phyloP scores from a whole-genome alignment of 1,140 invertebrate species.

The Cydia pomonella region DNA sequence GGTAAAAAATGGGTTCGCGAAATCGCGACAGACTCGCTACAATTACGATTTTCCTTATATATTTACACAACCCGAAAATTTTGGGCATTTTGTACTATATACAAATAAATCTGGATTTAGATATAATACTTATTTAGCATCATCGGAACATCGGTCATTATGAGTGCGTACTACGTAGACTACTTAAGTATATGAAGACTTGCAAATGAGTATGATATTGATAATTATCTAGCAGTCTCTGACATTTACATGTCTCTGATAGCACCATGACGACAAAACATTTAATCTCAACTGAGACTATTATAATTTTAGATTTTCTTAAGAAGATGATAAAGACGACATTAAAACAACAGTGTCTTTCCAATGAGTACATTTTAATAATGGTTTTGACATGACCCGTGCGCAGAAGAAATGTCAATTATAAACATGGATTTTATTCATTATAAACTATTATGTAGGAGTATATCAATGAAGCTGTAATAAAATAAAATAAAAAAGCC shows the following conservation, averaged over 20 bases:
- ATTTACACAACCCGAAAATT: no score
- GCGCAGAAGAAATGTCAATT: no score
- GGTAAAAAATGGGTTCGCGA: no score
- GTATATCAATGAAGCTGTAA: conserved; percentile 28
- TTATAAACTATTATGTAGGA: neutral
- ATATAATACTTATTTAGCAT: no score
- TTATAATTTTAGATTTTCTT: neutral
- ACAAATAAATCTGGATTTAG: no score
- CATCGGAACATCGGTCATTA: no score
- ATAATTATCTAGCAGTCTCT: neutral
- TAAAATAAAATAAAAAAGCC: no score
- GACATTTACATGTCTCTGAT: neutral
- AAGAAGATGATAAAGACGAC: neutral
- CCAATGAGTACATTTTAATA: neutral
- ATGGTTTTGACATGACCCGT: neutral
- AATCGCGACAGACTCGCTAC: no score
- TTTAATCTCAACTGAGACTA: neutral
- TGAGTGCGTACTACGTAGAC: no score
- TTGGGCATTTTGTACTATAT: no score
- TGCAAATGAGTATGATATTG: neutral
- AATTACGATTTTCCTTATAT: no score
- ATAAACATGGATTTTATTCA: neutral
- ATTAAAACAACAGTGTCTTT: neutral
- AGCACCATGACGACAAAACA: neutral
- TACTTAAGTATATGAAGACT: no score